These are phyloP conservation scores for Caretta caretta DNA, from an alignment of 2,113 vertebrate species.

Conservation along the genomic window DNA sequence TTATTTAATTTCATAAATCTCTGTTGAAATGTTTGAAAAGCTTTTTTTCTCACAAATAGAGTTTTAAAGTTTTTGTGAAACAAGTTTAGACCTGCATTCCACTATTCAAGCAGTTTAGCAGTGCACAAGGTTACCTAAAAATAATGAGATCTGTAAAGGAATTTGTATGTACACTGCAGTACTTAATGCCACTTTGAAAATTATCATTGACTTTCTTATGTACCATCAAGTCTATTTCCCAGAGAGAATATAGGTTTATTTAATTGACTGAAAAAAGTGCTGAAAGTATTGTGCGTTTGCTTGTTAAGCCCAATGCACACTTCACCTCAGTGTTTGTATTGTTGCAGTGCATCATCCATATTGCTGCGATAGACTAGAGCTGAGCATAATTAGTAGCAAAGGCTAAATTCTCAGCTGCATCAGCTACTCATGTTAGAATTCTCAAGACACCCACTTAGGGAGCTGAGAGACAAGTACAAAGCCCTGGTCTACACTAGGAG, in stretches of 20 bases:
- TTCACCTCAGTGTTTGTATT: not conserved
- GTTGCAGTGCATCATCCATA: not conserved
- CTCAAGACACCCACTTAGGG: not conserved
- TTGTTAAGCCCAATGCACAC: not conserved
- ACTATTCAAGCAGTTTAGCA: not conserved
- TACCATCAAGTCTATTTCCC: not conserved
- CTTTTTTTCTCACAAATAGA: not conserved
- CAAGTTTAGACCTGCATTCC: not conserved
- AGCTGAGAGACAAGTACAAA: not conserved
- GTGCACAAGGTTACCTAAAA: not conserved
- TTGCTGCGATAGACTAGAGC: rapidly evolving
- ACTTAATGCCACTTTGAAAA: not conserved
- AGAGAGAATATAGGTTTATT: not conserved
- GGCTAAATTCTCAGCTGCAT: not conserved
- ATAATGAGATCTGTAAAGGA: not conserved
- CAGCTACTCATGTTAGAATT: not conserved
- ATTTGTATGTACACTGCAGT: not conserved
- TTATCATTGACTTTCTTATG: not conserved
- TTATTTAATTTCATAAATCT: not conserved
- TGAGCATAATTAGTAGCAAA: not conserved
- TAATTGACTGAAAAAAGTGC: not conserved
- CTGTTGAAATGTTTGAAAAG: not conserved
- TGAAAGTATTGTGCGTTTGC: not conserved
- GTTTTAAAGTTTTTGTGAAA: not conserved
- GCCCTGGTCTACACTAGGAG: no score